Evolutionary conservation across 2,113 vertebrate species (phyloP).

Genomic region (Pithys albifrons): DNA sequence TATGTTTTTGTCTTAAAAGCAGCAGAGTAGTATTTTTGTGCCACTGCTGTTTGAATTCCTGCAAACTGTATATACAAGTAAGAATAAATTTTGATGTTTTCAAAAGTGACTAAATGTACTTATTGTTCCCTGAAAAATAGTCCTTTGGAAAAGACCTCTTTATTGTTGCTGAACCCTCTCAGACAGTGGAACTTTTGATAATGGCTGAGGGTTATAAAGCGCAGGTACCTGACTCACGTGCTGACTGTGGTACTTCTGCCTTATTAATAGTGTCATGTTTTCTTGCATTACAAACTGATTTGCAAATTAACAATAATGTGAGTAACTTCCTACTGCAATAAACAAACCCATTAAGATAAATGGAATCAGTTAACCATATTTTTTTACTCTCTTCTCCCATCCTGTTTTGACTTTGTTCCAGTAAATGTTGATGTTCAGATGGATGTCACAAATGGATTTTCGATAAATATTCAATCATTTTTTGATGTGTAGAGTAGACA

Average conservation of each 20-base stretch:
- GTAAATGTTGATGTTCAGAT: neutral
- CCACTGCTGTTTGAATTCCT: neutral
- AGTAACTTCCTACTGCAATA: neutral
- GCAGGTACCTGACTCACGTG: neutral
- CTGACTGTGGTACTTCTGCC: neutral
- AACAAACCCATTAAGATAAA: slow-evolving; percentile 24
- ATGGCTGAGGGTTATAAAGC: neutral
- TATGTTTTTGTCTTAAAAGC: neutral
- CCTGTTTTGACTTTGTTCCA: neutral
- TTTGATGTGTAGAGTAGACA: neutral
- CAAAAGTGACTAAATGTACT: neutral
- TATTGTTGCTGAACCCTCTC: neutral
- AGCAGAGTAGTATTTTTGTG: neutral
- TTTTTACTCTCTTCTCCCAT: neutral
- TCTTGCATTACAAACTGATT: neutral
- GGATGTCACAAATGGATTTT: neutral
- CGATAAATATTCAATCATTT: neutral
- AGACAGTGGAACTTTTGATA: neutral
- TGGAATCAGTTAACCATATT: neutral
- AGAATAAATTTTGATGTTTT: neutral
- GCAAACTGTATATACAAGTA: neutral
- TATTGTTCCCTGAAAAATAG: neutral
- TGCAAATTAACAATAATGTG: slow-evolving; percentile 2
- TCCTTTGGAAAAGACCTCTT: neutral
- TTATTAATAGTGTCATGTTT: neutral